Conservation (phyloP, 2,113 vertebrate species). For the Motacilla alba region DNA sequence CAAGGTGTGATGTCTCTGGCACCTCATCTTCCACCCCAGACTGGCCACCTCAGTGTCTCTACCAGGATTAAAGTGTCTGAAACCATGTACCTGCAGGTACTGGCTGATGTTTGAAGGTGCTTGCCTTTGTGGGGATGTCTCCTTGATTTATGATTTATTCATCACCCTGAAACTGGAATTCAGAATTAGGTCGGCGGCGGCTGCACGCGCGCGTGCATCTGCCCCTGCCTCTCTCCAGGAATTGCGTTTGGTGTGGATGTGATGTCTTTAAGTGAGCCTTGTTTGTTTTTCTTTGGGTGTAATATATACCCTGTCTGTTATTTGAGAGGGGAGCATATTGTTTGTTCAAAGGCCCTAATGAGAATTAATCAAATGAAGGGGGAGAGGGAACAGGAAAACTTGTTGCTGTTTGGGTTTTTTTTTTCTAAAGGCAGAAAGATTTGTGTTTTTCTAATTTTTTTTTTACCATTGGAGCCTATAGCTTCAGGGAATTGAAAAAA, state of each 20-base stretch:
- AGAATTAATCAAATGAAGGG: slow-evolving; percentile 58
- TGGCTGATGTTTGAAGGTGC: neutral
- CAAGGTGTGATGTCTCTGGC: neutral
- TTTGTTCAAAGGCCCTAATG: slow-evolving; percentile 71
- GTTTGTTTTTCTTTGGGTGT: slow-evolving; percentile 73
- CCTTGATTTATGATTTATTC: neutral
- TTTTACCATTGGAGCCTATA: neutral
- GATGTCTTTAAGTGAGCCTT: slow-evolving; percentile 56
- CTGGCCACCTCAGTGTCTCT: neutral
- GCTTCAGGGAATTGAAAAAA: neutral
- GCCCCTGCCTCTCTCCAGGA: slow-evolving; percentile 52
- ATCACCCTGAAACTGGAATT: neutral
- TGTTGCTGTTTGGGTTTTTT: neutral
- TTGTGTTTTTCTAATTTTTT: rapidly evolving
- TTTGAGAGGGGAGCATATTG: slow-evolving; percentile 67
- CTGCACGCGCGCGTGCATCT: neutral
- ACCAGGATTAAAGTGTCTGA: neutral
- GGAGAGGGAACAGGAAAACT: neutral
- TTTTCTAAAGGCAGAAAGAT: neutral
- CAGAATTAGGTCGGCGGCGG: neutral
- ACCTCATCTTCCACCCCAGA: neutral
- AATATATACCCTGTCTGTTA: slow-evolving; percentile 64
- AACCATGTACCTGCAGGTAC: neutral
- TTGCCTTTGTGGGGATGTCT: neutral
- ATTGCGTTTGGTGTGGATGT: slow-evolving; percentile 26